Base-by-base conservation (phyloP, 2,797 vertebrate species). In the Myotis findleyi region DNA sequence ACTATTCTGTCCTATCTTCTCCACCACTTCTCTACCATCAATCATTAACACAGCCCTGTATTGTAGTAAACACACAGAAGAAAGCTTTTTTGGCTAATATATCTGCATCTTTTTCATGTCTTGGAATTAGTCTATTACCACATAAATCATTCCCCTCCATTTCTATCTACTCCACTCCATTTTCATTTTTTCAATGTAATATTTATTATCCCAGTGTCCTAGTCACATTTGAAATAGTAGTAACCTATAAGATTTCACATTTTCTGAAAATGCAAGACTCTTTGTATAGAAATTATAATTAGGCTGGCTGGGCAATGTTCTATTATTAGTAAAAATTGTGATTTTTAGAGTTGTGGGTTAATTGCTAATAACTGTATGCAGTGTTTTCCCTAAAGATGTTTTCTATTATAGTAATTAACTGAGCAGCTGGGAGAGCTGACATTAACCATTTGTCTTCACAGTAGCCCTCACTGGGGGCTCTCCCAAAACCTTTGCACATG, bases 331-430 rank as follows among this genome's bases (percentile, higher is more conserved):
- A 97, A 97, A 97, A 98, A 98, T 97, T 98, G 97, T 97, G 97
- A 97, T 97, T 98, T 98, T 98, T 97, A 96, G 97, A 98, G 98
- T 98, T 97, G 98, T 97, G 98, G 98, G 98, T 98, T 98, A 98
- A 98, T 98, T 98, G 98, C 98, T 98, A 98, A 98, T 98, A 98
- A 98, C 98, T 97, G 96, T 98, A 98, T 97, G 97, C 96, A 98
- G 96, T 98, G 96, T 98, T 98, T 97, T 97, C 98, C 97, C 97
- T 98, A 97, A 98, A 98, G 98, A 98, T 98, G 98, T 98, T 98
- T 98, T 98, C 98, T 98, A 98, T 98, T 98, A 98, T 96, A 97
- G 98, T 98, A 98, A 98, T 98, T 98, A 98, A 98, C 98, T 97
- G 98, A 98, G 98, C 98, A 98, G 97, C 98, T 98, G 98, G 98